A percentile compares a stretch with the other conserved stretches of the same genome.
phyloP scores from a whole-genome alignment of 1,140 invertebrate genomes.

The Atta colombica region DNA sequence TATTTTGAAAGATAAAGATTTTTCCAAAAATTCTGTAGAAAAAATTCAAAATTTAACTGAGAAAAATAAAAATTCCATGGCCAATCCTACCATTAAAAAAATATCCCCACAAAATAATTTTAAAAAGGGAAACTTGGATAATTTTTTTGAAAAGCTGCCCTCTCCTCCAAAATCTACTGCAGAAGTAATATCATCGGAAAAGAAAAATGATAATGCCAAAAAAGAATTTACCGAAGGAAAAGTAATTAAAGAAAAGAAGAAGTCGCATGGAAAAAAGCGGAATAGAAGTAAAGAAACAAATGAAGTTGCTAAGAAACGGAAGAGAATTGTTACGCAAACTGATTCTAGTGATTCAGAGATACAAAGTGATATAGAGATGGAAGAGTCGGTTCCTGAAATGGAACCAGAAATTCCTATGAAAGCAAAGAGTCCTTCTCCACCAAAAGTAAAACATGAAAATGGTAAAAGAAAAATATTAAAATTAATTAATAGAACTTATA shows the following conservation, averaged over 20 bases:
- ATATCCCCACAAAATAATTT: background rate
- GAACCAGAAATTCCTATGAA: constrained; percentile 48
- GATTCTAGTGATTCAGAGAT: constrained; percentile 82
- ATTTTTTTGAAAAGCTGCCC: constrained; percentile 5
- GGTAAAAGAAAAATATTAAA: constrained; percentile 82
- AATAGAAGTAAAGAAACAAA: constrained; percentile 74
- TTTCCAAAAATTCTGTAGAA: constrained; percentile 20
- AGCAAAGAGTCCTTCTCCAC: constrained; percentile 75
- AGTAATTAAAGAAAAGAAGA: constrained; percentile 36
- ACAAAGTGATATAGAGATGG: constrained; percentile 63
- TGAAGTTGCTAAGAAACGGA: constrained; percentile 77
- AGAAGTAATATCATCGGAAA: background rate
- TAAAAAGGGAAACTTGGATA: constrained; percentile 22
- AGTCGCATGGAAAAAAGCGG: constrained; percentile 75
- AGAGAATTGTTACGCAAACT: constrained; percentile 77
- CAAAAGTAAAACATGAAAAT: constrained; percentile 66
- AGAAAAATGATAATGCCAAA: constrained; percentile 9
- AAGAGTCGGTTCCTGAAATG: constrained; percentile 62
- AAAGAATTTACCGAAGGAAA: constrained; percentile 24
- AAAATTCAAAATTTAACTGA: constrained; percentile 22
- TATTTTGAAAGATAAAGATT: constrained; percentile 29
- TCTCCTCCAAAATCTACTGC: background rate
- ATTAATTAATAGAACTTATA: constrained; percentile 79
- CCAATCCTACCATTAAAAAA: constrained; percentile 24
- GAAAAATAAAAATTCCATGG: constrained; percentile 24